Conservation (phyloP, 2,113 vertebrate genomes). For the Cottus gobio region DNA sequence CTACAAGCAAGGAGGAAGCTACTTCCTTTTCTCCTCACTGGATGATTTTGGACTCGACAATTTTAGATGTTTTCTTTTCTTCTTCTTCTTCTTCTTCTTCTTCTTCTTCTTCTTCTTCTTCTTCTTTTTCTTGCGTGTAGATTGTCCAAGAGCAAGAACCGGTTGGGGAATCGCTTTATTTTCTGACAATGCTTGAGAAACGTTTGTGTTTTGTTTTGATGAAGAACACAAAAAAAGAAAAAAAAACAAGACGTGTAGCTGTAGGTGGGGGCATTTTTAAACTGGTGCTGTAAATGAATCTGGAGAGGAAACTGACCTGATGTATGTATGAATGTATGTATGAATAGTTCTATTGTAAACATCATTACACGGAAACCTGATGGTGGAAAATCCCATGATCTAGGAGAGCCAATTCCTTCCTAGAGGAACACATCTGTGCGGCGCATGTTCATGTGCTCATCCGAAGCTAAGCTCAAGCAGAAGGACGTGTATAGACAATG, state of each 20-base stretch:
- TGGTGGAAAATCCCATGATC: slow-evolving; percentile 90
- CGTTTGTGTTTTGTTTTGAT: slow-evolving; percentile 86
- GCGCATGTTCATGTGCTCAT: slow-evolving; percentile 73
- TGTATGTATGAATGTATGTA: slow-evolving; percentile 89
- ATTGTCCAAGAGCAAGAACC: slow-evolving; percentile 93
- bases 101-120: slow-evolving; percentile 18
- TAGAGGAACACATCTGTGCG: slow-evolving; percentile 69
- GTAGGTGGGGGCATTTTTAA: slow-evolving; percentile 91
- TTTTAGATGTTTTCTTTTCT: slow-evolving; percentile 85
- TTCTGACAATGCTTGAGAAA: slow-evolving; percentile 95
- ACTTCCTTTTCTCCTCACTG: slow-evolving; percentile 87
- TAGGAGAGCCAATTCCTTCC: slow-evolving; percentile 67
- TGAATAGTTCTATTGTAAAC: slow-evolving; percentile 90
- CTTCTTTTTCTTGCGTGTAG: slow-evolving; percentile 85
- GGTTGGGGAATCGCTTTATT: slow-evolving; percentile 94
- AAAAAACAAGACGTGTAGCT: slow-evolving; percentile 82
- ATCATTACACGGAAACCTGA: slow-evolving; percentile 97
- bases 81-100: slow-evolving; percentile 54
- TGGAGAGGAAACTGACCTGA: slow-evolving; percentile 89
- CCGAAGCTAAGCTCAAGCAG: slow-evolving; percentile 72
- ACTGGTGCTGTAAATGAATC: slow-evolving; percentile 88
- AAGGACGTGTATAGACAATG: slow-evolving; percentile 71
- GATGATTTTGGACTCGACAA: slow-evolving; percentile 85
- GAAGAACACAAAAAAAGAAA: slow-evolving; percentile 80
- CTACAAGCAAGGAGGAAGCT: slow-evolving; percentile 78